Evolutionary conservation across 2,113 vertebrate genomes (phyloP), one percentile per base, ranked within the genome.

Genomic region (Odobenus rosmarus): DNA sequence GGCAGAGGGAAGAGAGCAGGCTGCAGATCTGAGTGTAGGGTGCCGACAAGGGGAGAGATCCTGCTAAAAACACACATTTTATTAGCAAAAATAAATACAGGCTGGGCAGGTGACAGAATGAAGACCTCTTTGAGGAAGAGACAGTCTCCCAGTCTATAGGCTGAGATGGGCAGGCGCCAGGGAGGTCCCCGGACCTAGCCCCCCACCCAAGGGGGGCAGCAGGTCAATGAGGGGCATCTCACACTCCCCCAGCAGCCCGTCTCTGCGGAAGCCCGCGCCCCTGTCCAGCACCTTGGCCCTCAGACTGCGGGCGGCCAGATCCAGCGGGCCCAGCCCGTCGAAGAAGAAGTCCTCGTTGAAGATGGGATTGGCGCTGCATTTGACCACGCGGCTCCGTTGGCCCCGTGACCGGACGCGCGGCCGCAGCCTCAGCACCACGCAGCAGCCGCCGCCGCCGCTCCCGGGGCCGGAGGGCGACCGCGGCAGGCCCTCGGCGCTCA

Each of bases 341-440:
- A 98, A 99, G 94, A 98, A 98, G 90, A 99, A 99, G 86, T 99
- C 98, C 89, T 99, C 98, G 7, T 99, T 98, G 97, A 99, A 99
- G 95, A 99, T 98, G 57, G 98, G 98, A 92, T 98, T 98, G 67
- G 95, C 80, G 88, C 98, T 98, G 83, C 97, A 39, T 33, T 96
- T 97, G 64, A 99, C 97, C 55, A 98, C 77, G 36, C 98, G 97
- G 95, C 98, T 99, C 21, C 96, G 96, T 86, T 98, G 98, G 33
- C 90, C 96, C 80, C 96, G 97, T 0, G 90, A 69, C 49, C 76
- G 57, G 2, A 95, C 96, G 0, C 97, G 97, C 11, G 97, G 94
- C 77, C 98, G 69, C 82, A 95, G 96, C 77, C 98, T 11, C 16
- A 97, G 59, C 42, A 98, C 97, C 49, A 98, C 98, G 76, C 98